Percentiles rank a stretch among this genome's conserved stretches.
Evolutionary conservation across 2,888 invertebrate species (phyloP).

Genomic region (Calliphora vomitoria): DNA sequence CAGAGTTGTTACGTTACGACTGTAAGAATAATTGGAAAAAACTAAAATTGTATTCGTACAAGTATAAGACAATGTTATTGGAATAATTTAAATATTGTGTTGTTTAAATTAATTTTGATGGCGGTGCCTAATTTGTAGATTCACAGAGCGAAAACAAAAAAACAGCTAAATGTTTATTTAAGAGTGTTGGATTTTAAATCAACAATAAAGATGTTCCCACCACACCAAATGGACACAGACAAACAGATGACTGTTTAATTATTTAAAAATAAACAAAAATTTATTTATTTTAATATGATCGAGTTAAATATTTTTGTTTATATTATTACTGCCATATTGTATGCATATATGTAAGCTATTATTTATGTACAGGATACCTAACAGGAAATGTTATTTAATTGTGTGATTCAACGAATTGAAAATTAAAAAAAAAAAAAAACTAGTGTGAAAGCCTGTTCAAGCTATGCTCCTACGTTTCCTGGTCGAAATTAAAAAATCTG

Average conservation of each 20-base stretch:
- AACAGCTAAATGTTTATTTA: constrained; percentile 15
- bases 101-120: background rate
- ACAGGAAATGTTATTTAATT: background rate
- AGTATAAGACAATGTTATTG: constrained; percentile 10
- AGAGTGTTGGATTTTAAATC: background rate
- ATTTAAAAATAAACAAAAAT: constrained; percentile 32
- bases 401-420: too few relatives aligned
- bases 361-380: background rate
- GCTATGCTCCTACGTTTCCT: too few relatives aligned
- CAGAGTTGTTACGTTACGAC: background rate
- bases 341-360: background rate
- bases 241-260: background rate
- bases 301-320: background rate
- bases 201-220: constrained; percentile 19
- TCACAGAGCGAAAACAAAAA: background rate
- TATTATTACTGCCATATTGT: background rate
- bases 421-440: too few relatives aligned
- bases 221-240: constrained; percentile 52
- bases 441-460: too few relatives aligned
- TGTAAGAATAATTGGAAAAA: constrained; percentile 25
- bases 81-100: background rate
- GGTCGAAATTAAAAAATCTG: too few relatives aligned
- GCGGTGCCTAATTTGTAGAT: background rate
- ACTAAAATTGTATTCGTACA: background rate
- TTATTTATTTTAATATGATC: constrained; percentile 6